These are phyloP conservation scores for Mercenaria mercenaria DNA, from an alignment of 1,140 invertebrate genomes.

Conservation along the genomic window DNA sequence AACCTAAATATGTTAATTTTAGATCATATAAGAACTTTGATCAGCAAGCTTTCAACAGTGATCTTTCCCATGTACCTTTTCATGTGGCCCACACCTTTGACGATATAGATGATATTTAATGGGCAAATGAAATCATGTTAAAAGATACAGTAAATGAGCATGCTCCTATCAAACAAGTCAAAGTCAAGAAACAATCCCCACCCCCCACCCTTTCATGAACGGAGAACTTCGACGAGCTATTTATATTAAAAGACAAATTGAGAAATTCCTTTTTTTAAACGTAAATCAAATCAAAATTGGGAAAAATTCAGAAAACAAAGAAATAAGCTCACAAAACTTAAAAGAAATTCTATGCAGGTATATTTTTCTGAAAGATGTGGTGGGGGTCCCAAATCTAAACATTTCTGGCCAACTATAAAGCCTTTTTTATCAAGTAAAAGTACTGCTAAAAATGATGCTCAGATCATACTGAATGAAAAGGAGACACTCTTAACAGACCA, in stretches of 20 bases:
- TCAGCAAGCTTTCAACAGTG: background rate
- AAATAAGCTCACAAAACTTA: background rate
- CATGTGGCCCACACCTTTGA: background rate
- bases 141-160: background rate
- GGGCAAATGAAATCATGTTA: background rate
- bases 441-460: background rate
- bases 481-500: background rate
- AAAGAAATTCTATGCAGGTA: background rate
- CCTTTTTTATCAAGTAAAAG: too few species aligned
- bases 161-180: background rate
- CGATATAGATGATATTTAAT: conserved; percentile 7
- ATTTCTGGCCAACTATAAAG: background rate
- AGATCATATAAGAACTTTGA: conserved; percentile 13
- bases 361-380: conserved; percentile 28
- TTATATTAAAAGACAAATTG: background rate
- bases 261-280: background rate
- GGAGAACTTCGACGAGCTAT: background rate
- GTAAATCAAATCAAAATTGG: background rate
- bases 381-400: background rate
- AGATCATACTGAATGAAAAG: background rate
- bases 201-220: background rate
- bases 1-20: background rate
- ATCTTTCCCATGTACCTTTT: background rate
- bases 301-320: background rate
- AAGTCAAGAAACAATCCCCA: background rate